Base-by-base conservation (phyloP, 2,888 invertebrate species). In the Coremacera marginata region DNA sequence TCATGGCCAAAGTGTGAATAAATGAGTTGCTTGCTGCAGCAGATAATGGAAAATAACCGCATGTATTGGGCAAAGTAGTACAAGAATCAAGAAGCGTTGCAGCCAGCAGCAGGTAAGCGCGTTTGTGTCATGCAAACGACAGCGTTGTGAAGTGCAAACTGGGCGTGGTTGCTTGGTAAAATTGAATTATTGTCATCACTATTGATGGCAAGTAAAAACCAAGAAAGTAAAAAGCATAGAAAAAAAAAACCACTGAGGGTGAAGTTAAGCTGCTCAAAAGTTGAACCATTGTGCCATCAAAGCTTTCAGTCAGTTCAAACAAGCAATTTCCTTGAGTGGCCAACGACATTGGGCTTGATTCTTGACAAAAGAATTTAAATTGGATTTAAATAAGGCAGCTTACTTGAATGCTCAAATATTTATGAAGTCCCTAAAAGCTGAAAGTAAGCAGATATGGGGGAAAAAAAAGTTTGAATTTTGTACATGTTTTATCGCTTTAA, bases 1-100 rank as follows among this genome's bases (percentile, higher is more conserved):
- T 22, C 27, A 68, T 68, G 51, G 68, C 68, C 51, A 51, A 51
- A 68, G 68, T 44, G 27, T 27, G 51, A 68, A 68, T 68, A 68
- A 68, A 68, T 68, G 37, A 52, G 68, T 31, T 44, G 22, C 27
- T 51, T 11, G 49, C 25, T 19, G 9, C 70, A 31, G 34, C 11
- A 70, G 55, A 52, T 19, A 52, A 34, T 27, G 71, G 5, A 57
- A 49, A 27, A 49, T 68, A 49, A 68, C 51, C 68, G 51, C 68
- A 51, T 51, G 65, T 31, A 31, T 11, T 44, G 44, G 44, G 44
- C 44, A 44, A 44, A 7, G 1, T n/a, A 14, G 44, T 11, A 44
- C 44, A 44, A 11, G 44, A 11, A 44, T 44, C 44, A 44, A 44
- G 44, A 44, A 44, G 44, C 44, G 7, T 11, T 44, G 11, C 44